Base-by-base conservation (phyloP, 2,797 vertebrate genomes). In the Peromyscus eremicus region DNA sequence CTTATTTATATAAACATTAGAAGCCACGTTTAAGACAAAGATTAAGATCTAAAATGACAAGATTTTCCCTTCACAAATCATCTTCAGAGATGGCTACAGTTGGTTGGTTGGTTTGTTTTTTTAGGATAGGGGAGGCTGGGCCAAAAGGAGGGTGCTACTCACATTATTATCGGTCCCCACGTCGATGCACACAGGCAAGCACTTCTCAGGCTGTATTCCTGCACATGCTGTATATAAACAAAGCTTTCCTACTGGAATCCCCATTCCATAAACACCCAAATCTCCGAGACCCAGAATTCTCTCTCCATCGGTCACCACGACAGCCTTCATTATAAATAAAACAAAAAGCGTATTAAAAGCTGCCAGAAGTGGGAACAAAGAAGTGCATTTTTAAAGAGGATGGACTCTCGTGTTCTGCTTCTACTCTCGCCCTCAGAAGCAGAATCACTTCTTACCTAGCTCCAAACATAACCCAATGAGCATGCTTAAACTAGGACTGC, bases 241-340 rank as follows among this genome's bases (percentile, higher is more conserved):
- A 49, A 99, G 99, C 91, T 99, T 99, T 91, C 99, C 99, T 0
- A 99, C 99, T 10, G 99, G 99, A 91, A 99, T 99, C 29, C 99
- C 99, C 99, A 99, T 99, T 87, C 99, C 99, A 37, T 99, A 99
- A 95, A 99, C 99, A 1, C 99, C 99, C 40, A 99, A 98, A 98
- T 99, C 99, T 25, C 99, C 99, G 75, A 99, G 99, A 76, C 99
- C 99, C 98, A 99, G 97, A 98, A 99, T 99, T 80, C 99, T 99
- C 98, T 99, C 99, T 92, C 99, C 99, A 21, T 99, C 99, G 12
- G 99, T 99, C 91, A 99, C 99, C 0, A 99, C 99, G 12, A 99
- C 99, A 40, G 99, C 99, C 99, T 99, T 97, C 68, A 93, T 96
- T 8, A 94, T 12, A 97, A 96, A 34, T 49, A 96, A 43, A 83